phyloP scores from a whole-genome alignment of 2,113 vertebrate genomes.

The Lepisosteus oculatus region DNA sequence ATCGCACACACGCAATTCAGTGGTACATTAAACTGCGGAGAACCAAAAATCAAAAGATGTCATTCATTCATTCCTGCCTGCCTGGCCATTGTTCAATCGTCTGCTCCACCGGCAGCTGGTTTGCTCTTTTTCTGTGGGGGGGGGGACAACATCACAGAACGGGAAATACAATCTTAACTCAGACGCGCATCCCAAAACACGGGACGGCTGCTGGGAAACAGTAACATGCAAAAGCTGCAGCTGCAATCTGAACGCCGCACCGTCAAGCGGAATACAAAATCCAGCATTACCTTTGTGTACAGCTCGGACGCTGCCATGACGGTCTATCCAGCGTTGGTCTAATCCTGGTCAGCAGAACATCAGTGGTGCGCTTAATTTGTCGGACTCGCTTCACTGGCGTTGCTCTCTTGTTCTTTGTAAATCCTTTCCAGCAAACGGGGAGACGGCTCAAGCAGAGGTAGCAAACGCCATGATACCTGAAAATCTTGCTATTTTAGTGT shows the following conservation, averaged over 20 bases:
- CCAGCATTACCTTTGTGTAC: conserved; percentile 63
- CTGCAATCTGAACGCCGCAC: neutral
- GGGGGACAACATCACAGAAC: too few species aligned
- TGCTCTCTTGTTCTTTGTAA: neutral
- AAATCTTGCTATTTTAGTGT: conserved; percentile 28
- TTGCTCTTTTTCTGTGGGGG: too few species aligned
- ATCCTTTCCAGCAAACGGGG: neutral
- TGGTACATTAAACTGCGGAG: too few species aligned
- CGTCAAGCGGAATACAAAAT: neutral
- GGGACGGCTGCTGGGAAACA: neutral
- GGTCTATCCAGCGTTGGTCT: neutral
- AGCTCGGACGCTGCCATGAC: conserved; percentile 68
- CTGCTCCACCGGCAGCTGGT: neutral
- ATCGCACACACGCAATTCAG: too few species aligned
- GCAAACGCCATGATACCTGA: conserved; percentile 44
- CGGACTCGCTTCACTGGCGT: neutral
- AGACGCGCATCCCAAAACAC: neutral
- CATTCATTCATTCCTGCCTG: neutral
- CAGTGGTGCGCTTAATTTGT: neutral
- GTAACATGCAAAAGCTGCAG: neutral
- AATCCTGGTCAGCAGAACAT: neutral
- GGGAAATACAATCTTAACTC: too few species aligned
- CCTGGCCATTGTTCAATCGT: neutral
- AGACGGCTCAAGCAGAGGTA: conserved; percentile 12
- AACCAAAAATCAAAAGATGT: neutral